Conservation (phyloP, 2,888 invertebrate species). For the Trichogramma evanescens region DNA sequence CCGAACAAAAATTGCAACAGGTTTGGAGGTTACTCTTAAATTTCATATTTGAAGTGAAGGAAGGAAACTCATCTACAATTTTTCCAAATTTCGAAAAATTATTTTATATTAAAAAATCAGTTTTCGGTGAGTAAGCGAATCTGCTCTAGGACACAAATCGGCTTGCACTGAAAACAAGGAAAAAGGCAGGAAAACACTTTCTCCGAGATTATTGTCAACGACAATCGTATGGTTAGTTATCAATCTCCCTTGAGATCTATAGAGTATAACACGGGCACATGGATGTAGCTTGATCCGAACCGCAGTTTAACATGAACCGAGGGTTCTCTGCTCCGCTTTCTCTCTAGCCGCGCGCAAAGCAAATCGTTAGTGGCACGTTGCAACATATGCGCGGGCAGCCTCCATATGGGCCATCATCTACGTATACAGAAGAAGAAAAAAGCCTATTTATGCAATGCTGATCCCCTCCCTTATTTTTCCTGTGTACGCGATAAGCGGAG, state of each 20-base stretch:
- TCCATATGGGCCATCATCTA: constrained; percentile 44
- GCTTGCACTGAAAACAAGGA: too few species aligned
- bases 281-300: constrained; percentile 28
- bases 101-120: too few species aligned
- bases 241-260: constrained; percentile 37
- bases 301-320: constrained; percentile 42
- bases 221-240: constrained; percentile 44
- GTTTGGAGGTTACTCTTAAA: too few species aligned
- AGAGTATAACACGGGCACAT: background rate
- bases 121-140: too few species aligned
- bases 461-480: background rate
- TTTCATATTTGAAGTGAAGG: too few species aligned
- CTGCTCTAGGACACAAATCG: too few species aligned
- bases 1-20: too few species aligned
- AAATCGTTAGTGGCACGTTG: constrained; percentile 46
- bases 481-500: background rate
- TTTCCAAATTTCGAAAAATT: too few species aligned
- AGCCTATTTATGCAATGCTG: constrained; percentile 5
- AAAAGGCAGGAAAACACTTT: constrained; percentile 9
- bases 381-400: constrained; percentile 47
- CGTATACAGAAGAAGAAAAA: background rate
- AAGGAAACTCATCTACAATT: too few species aligned
- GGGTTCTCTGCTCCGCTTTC: background rate
- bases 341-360: constrained; percentile 33
- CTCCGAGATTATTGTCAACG: constrained; percentile 29